Base-by-base conservation (phyloP, 2,797 vertebrate genomes). In the Serranus cabrilla region DNA sequence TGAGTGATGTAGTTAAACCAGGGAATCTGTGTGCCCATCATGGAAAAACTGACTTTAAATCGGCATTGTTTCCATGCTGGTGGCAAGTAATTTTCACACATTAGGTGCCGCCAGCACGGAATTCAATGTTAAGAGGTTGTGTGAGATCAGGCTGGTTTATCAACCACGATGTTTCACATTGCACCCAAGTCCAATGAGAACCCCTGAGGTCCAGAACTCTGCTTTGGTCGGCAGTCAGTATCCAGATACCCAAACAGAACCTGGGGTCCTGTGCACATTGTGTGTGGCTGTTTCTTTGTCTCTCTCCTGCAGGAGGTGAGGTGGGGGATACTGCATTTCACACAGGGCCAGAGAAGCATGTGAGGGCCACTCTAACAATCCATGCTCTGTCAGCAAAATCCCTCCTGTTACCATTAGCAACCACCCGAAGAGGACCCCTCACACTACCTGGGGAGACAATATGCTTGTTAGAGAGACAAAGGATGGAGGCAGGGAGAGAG, bases 341-440 rank as follows among this genome's bases (percentile, higher is more conserved):
- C 58, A 42, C 52, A 60, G 65, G 80, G 55, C 72, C 50, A 65
- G 14, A 66, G 70, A 71, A 59, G 65, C 64, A 64, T 69, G 73
- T 23, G 71, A 89, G 76, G 88, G 78, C 71, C 67, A 66, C 82
- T 72, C 68, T 78, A 85, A 90, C 76, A 84, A 84, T 68, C 63
- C 59, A 17, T 50, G 79, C 76, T 60, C 66, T 64, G 88, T 93
- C 87, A 90, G 90, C 89, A 88, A 87, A 91, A 87, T 84, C 81
- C 64, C 76, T 84, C 62, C 80, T 78, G 85, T 89, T 90, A 71
- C 89, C 78, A 87, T 91, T 92, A 92, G 88, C 91, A 92, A 87
- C 85, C 78, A 80, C 14, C 59, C 76, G 85, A 88, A 86, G 65
- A 87, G 70, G 72, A 88, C 80, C 87, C 74, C 64, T 77, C 59